A percentile compares a stretch with the other conserved stretches of the same genome.
Conservation (phyloP, 2,113 vertebrate species). For the Aegypius monachus region DNA sequence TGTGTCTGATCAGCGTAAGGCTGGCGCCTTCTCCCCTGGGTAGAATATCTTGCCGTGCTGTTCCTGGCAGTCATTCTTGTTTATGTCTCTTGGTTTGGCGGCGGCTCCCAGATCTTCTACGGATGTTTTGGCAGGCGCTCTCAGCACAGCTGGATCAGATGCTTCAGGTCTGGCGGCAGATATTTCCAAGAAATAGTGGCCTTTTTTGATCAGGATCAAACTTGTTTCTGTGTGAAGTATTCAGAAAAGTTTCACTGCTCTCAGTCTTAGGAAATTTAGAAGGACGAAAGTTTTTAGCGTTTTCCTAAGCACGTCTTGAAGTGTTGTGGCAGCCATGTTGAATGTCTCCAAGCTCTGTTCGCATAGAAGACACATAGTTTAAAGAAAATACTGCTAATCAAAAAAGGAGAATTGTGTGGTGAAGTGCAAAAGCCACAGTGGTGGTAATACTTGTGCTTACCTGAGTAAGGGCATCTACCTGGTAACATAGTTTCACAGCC, state of each 20-base stretch:
- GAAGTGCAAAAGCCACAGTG: background rate
- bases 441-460: background rate
- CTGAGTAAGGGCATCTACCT: background rate
- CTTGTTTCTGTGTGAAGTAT: background rate
- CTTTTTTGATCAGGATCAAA: conserved; percentile 22
- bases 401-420: background rate
- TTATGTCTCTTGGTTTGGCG: conserved; percentile 65
- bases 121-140: conserved; percentile 58
- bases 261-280: background rate
- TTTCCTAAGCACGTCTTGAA: background rate
- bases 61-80: conserved; percentile 62
- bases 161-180: conserved; percentile 54
- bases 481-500: background rate
- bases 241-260: background rate
- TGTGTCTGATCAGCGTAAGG: conserved; percentile 19
- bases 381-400: background rate
- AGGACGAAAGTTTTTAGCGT: background rate
- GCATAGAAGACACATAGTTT: background rate
- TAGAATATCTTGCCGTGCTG: conserved; percentile 35
- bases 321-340: background rate
- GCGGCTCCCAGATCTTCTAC: conserved; percentile 31
- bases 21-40: conserved; percentile 42
- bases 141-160: conserved; percentile 64
- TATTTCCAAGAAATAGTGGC: conserved; percentile 56
- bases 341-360: background rate